Conservation (phyloP, 30 jellyfish, hydroid and myxozoan species). For the Sanderia malayensis region DNA sequence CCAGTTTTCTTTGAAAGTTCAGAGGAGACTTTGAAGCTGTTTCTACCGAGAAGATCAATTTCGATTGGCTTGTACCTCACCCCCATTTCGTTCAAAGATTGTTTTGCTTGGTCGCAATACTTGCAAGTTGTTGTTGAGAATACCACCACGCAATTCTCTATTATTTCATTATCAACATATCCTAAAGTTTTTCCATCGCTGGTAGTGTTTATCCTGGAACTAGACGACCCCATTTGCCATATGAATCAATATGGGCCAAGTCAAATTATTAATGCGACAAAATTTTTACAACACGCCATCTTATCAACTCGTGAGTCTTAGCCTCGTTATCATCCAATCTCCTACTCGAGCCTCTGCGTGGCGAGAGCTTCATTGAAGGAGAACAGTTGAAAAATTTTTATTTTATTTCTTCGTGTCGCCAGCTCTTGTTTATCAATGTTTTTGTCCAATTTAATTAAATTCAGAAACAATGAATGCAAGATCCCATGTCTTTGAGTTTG, state of each 20-base stretch:
- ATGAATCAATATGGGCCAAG: too few relatives aligned
- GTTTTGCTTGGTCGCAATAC: slow-evolving; percentile 76
- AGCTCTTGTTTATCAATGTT: too few relatives aligned
- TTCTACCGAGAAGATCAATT: slow-evolving; percentile 42
- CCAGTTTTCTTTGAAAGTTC: slow-evolving; percentile 67
- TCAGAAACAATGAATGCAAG: slow-evolving; percentile 97
- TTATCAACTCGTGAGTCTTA: too few relatives aligned
- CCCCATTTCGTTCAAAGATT: slow-evolving; percentile 40
- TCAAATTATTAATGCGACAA: too few relatives aligned
- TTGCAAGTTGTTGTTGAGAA: slow-evolving; percentile 81
- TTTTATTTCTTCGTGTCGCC: too few relatives aligned
- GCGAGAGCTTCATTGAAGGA: too few relatives aligned
- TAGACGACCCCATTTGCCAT: not conserved
- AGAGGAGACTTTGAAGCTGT: slow-evolving; percentile 32
- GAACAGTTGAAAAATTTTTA: too few relatives aligned
- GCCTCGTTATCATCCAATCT: too few relatives aligned
- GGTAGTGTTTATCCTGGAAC: not conserved
- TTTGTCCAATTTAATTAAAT: too few relatives aligned
- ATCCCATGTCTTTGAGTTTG: slow-evolving; percentile 73
- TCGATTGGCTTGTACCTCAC: slow-evolving; percentile 47
- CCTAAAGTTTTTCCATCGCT: not conserved
- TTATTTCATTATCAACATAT: slow-evolving; percentile 43
- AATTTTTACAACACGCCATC: too few relatives aligned
- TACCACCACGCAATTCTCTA: slow-evolving; percentile 73
- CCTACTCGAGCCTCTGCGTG: too few relatives aligned